These are phyloP conservation scores for Penaeus monodon DNA, from an alignment of 2,888 invertebrate genomes.

Conservation along the genomic window DNA sequence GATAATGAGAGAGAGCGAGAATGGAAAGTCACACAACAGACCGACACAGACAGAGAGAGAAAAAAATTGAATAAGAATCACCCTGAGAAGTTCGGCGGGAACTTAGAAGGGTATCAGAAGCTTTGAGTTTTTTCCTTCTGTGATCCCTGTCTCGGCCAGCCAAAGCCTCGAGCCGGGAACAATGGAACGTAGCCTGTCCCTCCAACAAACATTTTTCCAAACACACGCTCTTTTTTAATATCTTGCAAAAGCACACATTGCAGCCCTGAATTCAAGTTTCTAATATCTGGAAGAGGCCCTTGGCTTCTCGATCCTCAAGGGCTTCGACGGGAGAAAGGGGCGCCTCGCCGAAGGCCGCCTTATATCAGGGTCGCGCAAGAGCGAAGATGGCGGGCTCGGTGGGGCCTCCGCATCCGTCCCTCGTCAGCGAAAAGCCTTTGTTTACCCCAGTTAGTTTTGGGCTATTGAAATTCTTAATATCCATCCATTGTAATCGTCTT, in stretches of 20 bases:
- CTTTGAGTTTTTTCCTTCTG: too few relatives aligned
- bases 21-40: too few relatives aligned
- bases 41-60: too few relatives aligned
- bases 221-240: slow-evolving; percentile 57
- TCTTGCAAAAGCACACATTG: slow-evolving; percentile 63
- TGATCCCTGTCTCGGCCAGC: too few relatives aligned
- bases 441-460: slow-evolving; percentile 63
- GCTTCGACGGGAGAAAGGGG: background rate
- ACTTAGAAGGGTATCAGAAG: too few relatives aligned
- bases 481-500: slow-evolving; percentile 64
- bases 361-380: slow-evolving; percentile 15
- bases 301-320: background rate
- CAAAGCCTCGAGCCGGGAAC: background rate
- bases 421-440: slow-evolving; percentile 16
- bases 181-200: slow-evolving; percentile 22
- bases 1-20: too few relatives aligned
- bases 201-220: slow-evolving; percentile 59
- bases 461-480: slow-evolving; percentile 64
- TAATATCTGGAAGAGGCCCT: slow-evolving; percentile 41
- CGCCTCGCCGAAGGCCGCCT: background rate
- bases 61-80: too few relatives aligned
- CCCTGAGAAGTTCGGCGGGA: too few relatives aligned
- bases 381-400: background rate
- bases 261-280: slow-evolving; percentile 50
- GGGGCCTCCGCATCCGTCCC: slow-evolving; percentile 5